Percentiles rank a stretch among this genome's conserved stretches.
Conservation (phyloP, 2,797 vertebrate genomes). For the Notoglanidium macrostoma region DNA sequence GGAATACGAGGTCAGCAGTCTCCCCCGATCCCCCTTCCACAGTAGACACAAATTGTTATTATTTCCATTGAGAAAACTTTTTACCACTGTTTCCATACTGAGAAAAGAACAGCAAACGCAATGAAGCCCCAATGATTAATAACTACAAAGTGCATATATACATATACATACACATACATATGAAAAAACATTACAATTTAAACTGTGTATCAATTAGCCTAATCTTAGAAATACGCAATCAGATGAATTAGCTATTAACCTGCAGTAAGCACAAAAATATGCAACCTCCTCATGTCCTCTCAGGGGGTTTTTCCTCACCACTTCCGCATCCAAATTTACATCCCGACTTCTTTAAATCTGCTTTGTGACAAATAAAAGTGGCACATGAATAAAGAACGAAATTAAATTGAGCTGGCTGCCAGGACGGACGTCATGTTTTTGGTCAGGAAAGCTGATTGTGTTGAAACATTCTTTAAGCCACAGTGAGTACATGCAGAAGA, state of each 20-base stretch:
- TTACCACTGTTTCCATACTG: background rate
- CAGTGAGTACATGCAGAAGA: background rate
- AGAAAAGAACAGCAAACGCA: background rate
- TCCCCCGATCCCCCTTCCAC: background rate
- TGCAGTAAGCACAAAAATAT: background rate
- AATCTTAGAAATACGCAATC: background rate
- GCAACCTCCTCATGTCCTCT: background rate
- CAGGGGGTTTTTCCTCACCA: no score
- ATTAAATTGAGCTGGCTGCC: background rate
- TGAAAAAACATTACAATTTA: background rate
- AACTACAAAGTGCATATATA: background rate
- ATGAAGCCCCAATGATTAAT: background rate
- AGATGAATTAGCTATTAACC: background rate
- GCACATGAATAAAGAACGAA: background rate
- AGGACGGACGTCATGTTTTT: no score
- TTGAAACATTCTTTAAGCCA: background rate
- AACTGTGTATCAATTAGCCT: background rate
- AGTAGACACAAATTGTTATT: slow-evolving; percentile 35
- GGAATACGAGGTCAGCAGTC: slow-evolving; percentile 87
- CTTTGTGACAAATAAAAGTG: background rate
- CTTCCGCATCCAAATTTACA: no score
- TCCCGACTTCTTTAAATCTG: background rate
- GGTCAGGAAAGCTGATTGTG: background rate
- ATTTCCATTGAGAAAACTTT: background rate
- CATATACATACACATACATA: background rate